These are phyloP conservation scores for Platichthys flesus DNA, from an alignment of 2,113 vertebrate species.

Conservation along the genomic window DNA sequence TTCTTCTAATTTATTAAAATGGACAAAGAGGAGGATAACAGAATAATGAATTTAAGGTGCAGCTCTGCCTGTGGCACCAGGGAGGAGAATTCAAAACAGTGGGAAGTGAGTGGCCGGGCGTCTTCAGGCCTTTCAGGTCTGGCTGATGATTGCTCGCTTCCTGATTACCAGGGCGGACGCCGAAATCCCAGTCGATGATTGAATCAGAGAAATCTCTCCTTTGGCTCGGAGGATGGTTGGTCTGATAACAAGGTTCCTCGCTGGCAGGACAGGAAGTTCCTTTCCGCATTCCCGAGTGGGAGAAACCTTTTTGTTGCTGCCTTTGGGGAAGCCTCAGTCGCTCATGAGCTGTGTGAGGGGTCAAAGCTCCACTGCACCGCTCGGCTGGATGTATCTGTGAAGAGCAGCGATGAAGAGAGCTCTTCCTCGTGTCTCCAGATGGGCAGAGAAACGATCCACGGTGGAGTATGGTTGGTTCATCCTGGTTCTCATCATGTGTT, in stretches of 20 bases:
- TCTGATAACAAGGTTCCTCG: slow-evolving; percentile 60
- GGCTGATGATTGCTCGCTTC: slow-evolving; percentile 76
- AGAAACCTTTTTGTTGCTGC: slow-evolving; percentile 6
- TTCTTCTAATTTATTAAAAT: no score
- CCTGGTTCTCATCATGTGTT: background rate
- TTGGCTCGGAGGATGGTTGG: slow-evolving; percentile 33
- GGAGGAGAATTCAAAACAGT: background rate
- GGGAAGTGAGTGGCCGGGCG: slow-evolving; percentile 51
- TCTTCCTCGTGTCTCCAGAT: slow-evolving; percentile 65
- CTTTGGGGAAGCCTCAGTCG: slow-evolving; percentile 15
- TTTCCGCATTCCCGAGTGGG: slow-evolving; percentile 81
- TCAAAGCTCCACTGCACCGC: no score
- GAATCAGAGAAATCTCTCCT: slow-evolving; percentile 53
- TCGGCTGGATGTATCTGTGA: background rate
- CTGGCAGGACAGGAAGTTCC: slow-evolving; percentile 73
- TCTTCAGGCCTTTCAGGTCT: slow-evolving; percentile 37
- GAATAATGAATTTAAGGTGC: background rate
- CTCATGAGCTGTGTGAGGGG: no score
- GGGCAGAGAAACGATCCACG: slow-evolving; percentile 76
- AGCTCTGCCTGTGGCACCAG: background rate
- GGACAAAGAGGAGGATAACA: no score
- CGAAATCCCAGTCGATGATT: slow-evolving; percentile 40
- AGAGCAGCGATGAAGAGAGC: slow-evolving; percentile 63
- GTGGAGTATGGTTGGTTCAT: slow-evolving; percentile 81
- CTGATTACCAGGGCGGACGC: slow-evolving; percentile 65